These are phyloP conservation scores for Capreolus pygargus DNA, from an alignment of 2,113 vertebrate species.

Conservation along the genomic window DNA sequence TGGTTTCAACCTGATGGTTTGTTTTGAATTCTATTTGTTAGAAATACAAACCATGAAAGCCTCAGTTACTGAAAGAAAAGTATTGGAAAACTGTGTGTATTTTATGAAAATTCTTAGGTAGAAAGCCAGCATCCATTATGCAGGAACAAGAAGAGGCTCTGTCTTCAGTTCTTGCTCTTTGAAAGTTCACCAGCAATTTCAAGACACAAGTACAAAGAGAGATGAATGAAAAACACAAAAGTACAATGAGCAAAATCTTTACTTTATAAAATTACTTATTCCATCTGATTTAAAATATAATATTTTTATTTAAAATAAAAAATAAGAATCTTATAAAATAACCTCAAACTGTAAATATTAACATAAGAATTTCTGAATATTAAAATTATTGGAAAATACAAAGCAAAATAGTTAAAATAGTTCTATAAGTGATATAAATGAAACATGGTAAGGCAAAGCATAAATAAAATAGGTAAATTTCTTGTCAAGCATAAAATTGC, in stretches of 20 bases:
- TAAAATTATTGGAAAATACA: background rate
- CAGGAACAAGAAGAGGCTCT: accelerated
- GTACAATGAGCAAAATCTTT: background rate
- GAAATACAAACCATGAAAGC: background rate
- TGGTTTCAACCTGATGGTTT: background rate
- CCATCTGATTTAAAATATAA: no score
- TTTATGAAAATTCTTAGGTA: conserved; percentile 13
- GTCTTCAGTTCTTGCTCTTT: background rate
- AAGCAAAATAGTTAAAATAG: background rate
- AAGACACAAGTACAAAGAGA: background rate
- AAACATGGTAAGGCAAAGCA: background rate
- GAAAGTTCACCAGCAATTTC: background rate
- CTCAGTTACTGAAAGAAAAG: background rate
- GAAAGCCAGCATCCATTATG: background rate
- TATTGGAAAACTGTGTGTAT: background rate
- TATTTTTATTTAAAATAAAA: no score
- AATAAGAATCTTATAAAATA: no score
- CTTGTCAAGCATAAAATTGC: background rate
- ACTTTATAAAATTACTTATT: background rate
- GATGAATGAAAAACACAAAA: background rate
- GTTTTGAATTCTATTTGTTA: background rate
- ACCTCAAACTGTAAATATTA: background rate
- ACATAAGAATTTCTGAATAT: background rate
- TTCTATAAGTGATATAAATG: background rate
- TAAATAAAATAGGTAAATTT: background rate